Base-by-base conservation (phyloP, 2,888 invertebrate species). In the Rhopalosiphum nymphaeae region DNA sequence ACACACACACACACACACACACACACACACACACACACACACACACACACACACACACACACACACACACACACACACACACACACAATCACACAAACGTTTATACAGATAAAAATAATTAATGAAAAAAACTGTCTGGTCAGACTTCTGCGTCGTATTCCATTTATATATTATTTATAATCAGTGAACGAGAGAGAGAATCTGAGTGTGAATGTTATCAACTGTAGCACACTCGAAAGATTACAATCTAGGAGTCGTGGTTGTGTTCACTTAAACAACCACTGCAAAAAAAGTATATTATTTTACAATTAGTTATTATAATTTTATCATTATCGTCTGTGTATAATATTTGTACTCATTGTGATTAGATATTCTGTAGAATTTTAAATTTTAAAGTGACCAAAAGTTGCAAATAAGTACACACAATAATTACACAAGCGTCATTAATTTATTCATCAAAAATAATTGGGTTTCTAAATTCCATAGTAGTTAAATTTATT, bases 111-210 rank as follows among this genome's bases (percentile, higher is more conserved):
- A 78, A 78, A 78, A 36, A 36, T 78, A 78, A 78, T 78, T 78
- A 78, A 78, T 78, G 78, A 78, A 78, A 78, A 61, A 78, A 78
- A 78, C 67, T 67, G 5, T n/a, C 78, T 78, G 78, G 36, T 78
- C 21, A 78, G 67, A 78, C 36, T 78, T 78, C 9, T 10, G 21
- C 9, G 36, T 78, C 21, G 1, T 36, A 3, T 78, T 78, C 21
- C 78, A 36, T 78, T 78, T 78, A 36, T 36, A 78, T 78, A 21
- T 36, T 21, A 21, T 53, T 0, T 13, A 21, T 78, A 36, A 57
- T 26, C 36, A 78, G 21, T 78, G 21, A 42, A 36, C 21, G 9
- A 78, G 36, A 36, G 36, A 36, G 36, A 78, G 16, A 78, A 78
- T 78, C 36, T 36, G 36, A 78, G 78, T 78, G 78, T 78, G 21